phyloP scores from a whole-genome alignment of 2,113 vertebrate species.

The Corynorhinus townsendii region DNA sequence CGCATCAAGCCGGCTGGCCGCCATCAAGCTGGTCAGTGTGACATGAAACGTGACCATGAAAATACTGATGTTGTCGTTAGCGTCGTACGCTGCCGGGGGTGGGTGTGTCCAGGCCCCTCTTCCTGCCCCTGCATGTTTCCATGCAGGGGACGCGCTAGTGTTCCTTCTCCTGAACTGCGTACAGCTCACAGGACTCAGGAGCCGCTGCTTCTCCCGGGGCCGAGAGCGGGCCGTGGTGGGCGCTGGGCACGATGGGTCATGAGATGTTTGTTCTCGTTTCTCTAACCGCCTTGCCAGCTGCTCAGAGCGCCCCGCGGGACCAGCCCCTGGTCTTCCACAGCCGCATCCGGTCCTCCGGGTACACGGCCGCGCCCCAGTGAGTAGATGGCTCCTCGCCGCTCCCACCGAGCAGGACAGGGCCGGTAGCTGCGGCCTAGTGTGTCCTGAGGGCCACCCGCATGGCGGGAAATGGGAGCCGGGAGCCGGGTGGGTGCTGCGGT shows the following conservation, averaged over 20 bases:
- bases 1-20: slow-evolving; percentile 35
- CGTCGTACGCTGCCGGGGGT: too few relatives aligned
- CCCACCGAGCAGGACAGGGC: rapidly evolving
- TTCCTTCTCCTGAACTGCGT: background rate
- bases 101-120: rapidly evolving
- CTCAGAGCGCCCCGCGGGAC: slow-evolving; percentile 76
- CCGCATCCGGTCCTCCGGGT: slow-evolving; percentile 91
- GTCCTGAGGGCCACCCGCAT: background rate
- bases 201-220: rapidly evolving
- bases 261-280: background rate
- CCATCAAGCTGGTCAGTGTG: slow-evolving; percentile 79
- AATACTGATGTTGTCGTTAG: too few relatives aligned
- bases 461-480: too few relatives aligned
- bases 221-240: rapidly evolving
- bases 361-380: slow-evolving; percentile 82
- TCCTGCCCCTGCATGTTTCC: too few relatives aligned
- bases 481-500: rapidly evolving
- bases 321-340: slow-evolving; percentile 88
- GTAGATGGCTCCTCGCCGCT: background rate
- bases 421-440: rapidly evolving
- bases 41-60: background rate
- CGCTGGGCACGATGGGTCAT: rapidly evolving
- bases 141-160: rapidly evolving
- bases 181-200: rapidly evolving
- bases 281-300: background rate